A percentile compares a stretch with the other conserved stretches of the same genome.
Conservation (phyloP, 2,888 invertebrate genomes). For the Lucinisca nassula region DNA sequence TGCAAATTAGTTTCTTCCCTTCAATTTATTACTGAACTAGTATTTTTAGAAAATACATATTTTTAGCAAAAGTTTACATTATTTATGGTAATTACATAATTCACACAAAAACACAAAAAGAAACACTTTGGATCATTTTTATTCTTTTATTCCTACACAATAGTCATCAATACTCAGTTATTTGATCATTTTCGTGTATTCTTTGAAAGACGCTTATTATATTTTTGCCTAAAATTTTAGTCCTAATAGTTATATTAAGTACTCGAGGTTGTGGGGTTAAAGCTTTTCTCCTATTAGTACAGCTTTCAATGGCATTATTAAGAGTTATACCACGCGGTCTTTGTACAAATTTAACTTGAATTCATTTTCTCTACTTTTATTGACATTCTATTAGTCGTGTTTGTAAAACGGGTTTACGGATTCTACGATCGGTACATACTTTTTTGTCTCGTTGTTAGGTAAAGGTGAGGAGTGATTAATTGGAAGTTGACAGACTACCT, state of each 20-base stretch:
- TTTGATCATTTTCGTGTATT: too few species aligned
- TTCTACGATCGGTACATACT: constrained; percentile 14
- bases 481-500: constrained; percentile 23
- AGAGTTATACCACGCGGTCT: neutral
- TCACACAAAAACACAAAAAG: too few species aligned
- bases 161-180: too few species aligned
- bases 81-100: too few species aligned
- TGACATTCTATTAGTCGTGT: constrained; percentile 44
- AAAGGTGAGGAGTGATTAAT: constrained; percentile 24
- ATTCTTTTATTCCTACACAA: too few species aligned
- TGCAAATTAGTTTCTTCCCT: too few species aligned
- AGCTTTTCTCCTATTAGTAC: neutral
- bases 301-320: neutral
- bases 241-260: neutral
- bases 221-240: too few species aligned
- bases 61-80: too few species aligned
- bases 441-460: constrained; percentile 52
- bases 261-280: neutral
- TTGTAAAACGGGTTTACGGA: constrained; percentile 47
- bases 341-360: constrained; percentile 18
- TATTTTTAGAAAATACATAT: too few species aligned
- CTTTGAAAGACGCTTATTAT: too few species aligned
- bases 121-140: too few species aligned
- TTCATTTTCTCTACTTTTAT: constrained; percentile 44
- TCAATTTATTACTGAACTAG: too few species aligned